These are phyloP conservation scores for Epistrophe grossulariae DNA, from an alignment of 2,888 invertebrate genomes.

Conservation along the genomic window DNA sequence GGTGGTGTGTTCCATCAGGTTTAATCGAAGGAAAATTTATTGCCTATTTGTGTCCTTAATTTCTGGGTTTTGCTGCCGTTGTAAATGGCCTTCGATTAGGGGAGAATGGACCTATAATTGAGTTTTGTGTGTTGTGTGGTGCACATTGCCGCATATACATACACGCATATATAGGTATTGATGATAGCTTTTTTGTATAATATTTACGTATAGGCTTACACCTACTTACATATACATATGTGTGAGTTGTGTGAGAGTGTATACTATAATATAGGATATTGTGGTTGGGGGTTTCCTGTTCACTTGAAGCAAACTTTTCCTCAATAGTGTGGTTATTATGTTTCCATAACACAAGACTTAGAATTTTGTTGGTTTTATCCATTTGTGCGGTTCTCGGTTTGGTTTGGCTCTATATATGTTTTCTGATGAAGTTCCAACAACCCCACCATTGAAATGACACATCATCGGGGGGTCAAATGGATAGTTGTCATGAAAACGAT, in stretches of 20 bases:
- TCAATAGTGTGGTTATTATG: conserved; percentile 58
- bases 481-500: conserved; percentile 61
- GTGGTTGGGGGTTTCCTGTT: conserved; percentile 1
- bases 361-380: conserved; percentile 34
- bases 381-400: conserved; percentile 49
- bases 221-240: neutral
- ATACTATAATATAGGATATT: neutral
- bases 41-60: conserved; percentile 70
- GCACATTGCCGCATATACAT: neutral
- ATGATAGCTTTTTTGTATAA: neutral
- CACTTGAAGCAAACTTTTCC: conserved; percentile 44
- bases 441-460: conserved; percentile 37
- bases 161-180: too few relatives aligned
- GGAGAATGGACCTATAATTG: conserved; percentile 56
- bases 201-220: neutral
- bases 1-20: conserved; percentile 33
- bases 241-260: neutral
- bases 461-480: conserved; percentile 48
- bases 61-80: conserved; percentile 52
- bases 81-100: conserved; percentile 63
- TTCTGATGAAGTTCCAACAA: conserved; percentile 20
- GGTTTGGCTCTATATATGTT: conserved; percentile 7
- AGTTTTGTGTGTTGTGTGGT: conserved; percentile 45
- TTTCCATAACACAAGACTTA: conserved; percentile 41
- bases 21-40: conserved; percentile 70